Evolutionary conservation across 1,140 invertebrate genomes (phyloP), one percentile per base, ranked within the genome.

Genomic region (Habropoda laboriosa): DNA sequence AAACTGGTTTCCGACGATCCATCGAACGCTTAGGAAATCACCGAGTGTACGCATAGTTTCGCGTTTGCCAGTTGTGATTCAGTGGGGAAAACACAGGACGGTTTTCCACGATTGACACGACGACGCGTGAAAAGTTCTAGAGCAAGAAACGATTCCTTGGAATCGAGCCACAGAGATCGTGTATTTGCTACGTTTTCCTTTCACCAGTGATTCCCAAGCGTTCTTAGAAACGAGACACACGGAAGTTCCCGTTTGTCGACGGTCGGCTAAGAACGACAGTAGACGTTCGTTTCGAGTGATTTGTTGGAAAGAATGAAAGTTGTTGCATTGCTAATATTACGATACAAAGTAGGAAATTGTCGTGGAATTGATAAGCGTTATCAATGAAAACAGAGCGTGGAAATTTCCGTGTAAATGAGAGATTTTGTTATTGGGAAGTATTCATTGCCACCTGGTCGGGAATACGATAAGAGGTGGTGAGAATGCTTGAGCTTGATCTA

Each of bases 1-100:
- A 83, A 85, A 85, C 71, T 76, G 68, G 76, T 84, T 84, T 79
- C 64, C 55, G 30, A 35, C 21, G 21, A n/a, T 21, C 51, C 24
- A 8, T 72, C 30, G 5, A 21, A 38, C 13, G 30, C 7, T 13
- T n/a, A 45, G 27, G 45, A 38, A 73, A 45, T 51, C 30, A n/a
- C 24, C 2, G 27, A 3, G 1, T 32, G 10, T 13, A 24, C 21
- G 64, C 63, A 3, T 8, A 8, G 21, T 16, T 8, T 18, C 2
- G 30, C 38, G 27, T 47, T 27, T 3, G 7, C 1, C 13, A 6
- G 13, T n/a, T 0, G 35, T 78, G 75, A 71, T 47, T 78, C 75
- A 61, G 13, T 42, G 75, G 75, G 4, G 51, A 78, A 51, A 32
- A 51, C 45, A 21, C 0, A 13, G 13, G 21, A 45, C 16, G 1